Conservation (phyloP, 2,113 vertebrate genomes). For the Pongo abelii region DNA sequence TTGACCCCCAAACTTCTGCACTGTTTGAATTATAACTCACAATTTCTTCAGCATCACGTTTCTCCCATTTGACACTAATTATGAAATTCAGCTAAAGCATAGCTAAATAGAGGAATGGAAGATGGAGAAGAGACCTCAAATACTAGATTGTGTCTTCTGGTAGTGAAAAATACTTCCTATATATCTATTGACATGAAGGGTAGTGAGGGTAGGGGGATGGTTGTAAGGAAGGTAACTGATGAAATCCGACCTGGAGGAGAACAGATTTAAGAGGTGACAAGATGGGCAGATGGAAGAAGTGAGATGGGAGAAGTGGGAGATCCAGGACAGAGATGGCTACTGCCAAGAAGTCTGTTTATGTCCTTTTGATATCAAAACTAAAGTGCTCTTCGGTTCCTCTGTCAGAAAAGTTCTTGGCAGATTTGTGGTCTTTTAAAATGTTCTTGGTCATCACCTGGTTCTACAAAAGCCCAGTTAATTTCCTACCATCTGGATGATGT, state of each 20-base stretch:
- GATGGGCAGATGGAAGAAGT: background rate
- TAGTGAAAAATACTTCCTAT: background rate
- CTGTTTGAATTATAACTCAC: slow-evolving; percentile 3
- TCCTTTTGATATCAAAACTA: background rate
- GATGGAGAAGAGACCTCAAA: background rate
- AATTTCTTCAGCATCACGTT: slow-evolving; percentile 17
- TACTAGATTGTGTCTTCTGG: background rate
- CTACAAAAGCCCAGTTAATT: background rate
- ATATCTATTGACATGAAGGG: background rate
- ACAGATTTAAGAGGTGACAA: background rate
- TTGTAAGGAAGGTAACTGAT: background rate
- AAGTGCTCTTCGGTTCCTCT: background rate
- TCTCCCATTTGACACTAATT: slow-evolving; percentile 17
- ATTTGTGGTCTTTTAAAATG: background rate
- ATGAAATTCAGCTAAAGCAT: background rate
- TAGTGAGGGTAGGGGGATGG: background rate
- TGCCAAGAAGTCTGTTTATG: background rate
- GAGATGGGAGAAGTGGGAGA: background rate
- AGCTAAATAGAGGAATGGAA: background rate
- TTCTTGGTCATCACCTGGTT: background rate
- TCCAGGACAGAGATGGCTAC: background rate
- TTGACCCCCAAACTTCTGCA: background rate
- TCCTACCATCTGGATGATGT: background rate
- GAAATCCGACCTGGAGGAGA: background rate
- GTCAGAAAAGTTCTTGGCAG: background rate